These are phyloP conservation scores for Drosophila kanapiae DNA, from an alignment of 1,140 invertebrate species.

Conservation along the genomic window DNA sequence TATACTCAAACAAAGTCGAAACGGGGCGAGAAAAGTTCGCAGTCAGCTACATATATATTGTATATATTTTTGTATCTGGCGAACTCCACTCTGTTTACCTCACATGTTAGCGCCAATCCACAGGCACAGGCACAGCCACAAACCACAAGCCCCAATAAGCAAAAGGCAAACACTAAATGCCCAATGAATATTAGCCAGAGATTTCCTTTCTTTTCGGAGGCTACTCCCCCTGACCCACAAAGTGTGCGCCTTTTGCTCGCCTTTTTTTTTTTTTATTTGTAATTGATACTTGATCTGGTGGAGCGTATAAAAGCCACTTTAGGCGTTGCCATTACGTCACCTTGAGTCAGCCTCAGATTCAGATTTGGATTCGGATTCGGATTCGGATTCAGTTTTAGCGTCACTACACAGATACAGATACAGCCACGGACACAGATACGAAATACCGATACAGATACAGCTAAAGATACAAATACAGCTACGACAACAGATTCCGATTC, in stretches of 20 bases:
- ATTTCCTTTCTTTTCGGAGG: constrained; percentile 9
- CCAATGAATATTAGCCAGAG: constrained; percentile 12
- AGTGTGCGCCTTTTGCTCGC: constrained; percentile 11
- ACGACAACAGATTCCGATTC: constrained; percentile 14
- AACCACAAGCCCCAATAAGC: neutral
- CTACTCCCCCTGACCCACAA: constrained; percentile 64
- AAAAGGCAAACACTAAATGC: constrained; percentile 3
- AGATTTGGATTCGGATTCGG: constrained; percentile 13
- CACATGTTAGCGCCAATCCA: constrained; percentile 22
- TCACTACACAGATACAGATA: constrained; percentile 17
- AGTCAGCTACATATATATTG: constrained; percentile 21
- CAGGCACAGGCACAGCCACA: too few species aligned
- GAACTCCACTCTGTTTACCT: constrained; percentile 43
- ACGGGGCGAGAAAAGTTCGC: constrained; percentile 45
- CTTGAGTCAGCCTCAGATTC: constrained; percentile 66
- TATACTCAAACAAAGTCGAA: constrained; percentile 60
- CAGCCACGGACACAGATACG: neutral
- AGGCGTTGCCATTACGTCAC: constrained; percentile 80
- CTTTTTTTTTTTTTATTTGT: constrained; percentile 65
- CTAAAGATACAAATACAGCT: neutral
- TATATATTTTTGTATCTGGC: constrained; percentile 30
- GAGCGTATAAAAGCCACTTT: constrained; percentile 80
- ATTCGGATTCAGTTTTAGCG: constrained; percentile 14
- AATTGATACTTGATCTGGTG: constrained; percentile 81
- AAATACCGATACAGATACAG: neutral